Evolutionary conservation across 2,888 invertebrate species (phyloP).

Genomic region (Nymphalis c-album): DNA sequence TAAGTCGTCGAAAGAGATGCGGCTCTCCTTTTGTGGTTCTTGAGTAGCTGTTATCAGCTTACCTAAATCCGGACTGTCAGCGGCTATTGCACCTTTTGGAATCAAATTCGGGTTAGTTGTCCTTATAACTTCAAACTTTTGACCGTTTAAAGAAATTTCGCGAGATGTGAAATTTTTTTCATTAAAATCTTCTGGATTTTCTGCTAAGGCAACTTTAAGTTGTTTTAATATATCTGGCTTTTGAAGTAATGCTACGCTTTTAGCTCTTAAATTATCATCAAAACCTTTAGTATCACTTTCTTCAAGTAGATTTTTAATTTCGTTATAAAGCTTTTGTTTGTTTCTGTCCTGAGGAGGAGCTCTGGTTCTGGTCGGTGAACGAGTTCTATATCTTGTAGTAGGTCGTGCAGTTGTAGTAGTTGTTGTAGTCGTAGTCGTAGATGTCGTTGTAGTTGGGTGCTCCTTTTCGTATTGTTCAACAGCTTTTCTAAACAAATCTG

Average conservation of each 20-base stretch:
- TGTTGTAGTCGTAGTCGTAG: slow-evolving; percentile 84
- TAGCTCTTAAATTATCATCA: slow-evolving; percentile 74
- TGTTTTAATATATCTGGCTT: slow-evolving; percentile 88
- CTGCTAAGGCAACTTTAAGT: slow-evolving; percentile 86
- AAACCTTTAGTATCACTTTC: slow-evolving; percentile 82
- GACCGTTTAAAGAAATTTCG: slow-evolving; percentile 88
- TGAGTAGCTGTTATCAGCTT: slow-evolving; percentile 69
- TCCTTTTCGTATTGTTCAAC: slow-evolving; percentile 85
- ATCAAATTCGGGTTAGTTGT: slow-evolving; percentile 86
- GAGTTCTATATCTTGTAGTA: slow-evolving; percentile 61
- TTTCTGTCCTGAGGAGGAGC: slow-evolving; percentile 75
- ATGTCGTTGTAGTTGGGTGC: slow-evolving; percentile 86
- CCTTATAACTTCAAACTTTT: slow-evolving; percentile 87
- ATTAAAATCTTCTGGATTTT: slow-evolving; percentile 83
- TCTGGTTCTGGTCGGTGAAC: slow-evolving; percentile 64
- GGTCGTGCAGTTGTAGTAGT: slow-evolving; percentile 69
- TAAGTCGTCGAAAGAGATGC: slow-evolving; percentile 87
- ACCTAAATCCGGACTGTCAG: slow-evolving; percentile 67
- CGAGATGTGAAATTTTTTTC: slow-evolving; percentile 87
- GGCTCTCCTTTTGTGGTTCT: slow-evolving; percentile 80
- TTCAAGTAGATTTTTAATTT: slow-evolving; percentile 78
- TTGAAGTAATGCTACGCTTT: slow-evolving; percentile 82
- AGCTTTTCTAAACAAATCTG: slow-evolving; percentile 84
- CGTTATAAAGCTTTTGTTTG: slow-evolving; percentile 81
- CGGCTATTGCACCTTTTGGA: slow-evolving; percentile 80